Evolutionary conservation across 2,797 vertebrate genomes (phyloP), one percentile per base, ranked within the genome.

Genomic region (Clamator glandarius): DNA sequence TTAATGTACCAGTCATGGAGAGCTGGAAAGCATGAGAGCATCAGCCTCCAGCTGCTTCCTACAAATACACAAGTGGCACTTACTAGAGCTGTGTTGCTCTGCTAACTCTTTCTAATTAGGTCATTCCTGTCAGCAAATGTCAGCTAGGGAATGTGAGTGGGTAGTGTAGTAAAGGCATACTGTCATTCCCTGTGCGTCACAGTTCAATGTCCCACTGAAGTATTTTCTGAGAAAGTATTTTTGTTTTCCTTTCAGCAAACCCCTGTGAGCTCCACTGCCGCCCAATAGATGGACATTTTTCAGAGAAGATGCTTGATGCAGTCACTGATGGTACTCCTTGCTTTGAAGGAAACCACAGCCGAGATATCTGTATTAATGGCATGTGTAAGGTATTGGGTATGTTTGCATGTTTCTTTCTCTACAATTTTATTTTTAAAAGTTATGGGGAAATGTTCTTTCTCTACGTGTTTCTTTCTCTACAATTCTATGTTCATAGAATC

Each of bases 371-470:
- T 95, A 98, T 99, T 97, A 99, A 99, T 97, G 99, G 99, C 97
- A 99, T 99, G 98, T 99, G 99, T 99, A 99, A 99, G 99, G 99
- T 99, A 99, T 98, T 99, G 98, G 98, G 98, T 99, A 99, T 99
- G 98, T 98, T 98, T 98, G 98, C 98, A 99, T 99, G 98, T 97
- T 98, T 98, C 93, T 88, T 98, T 97, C 84, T 98, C 87, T 97
- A 92, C n/a, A 84, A 81, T 79, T 94, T 95, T 94, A 58, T 95
- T 82, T 84, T 55, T 2, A 42, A 67, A 57, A 46, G 18, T 57
- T 80, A 36, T 2, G 3, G 29, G 42, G 16, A 39, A 39, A 12
- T 39, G 39, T 39, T 12, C 39, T 39, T 39, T 39, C n/a, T n/a
- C n/a, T n/a, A n/a, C n/a, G n/a, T n/a, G n/a, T n/a, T n/a, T n/a